Percentiles rank a stretch among this genome's conserved stretches.
These are phyloP conservation scores for Steromphala cineraria DNA, from an alignment of 2,888 invertebrate species.

Conservation along the genomic window DNA sequence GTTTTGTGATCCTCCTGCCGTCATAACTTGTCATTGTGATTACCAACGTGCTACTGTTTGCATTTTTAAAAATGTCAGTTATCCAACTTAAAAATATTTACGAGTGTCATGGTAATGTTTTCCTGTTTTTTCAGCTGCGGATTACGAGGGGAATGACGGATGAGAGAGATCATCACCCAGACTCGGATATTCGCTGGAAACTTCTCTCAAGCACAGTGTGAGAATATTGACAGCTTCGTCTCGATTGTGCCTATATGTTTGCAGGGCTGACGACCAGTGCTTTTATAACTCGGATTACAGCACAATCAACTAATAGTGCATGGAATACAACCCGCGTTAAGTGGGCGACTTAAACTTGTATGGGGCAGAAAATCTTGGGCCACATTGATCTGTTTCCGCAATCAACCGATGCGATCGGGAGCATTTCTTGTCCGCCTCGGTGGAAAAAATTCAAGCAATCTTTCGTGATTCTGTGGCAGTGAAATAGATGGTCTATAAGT, in stretches of 20 bases:
- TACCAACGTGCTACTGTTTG: too few relatives aligned
- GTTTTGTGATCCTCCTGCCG: too few relatives aligned
- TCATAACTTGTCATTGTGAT: too few relatives aligned
- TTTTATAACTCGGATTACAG: not conserved
- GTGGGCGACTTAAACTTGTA: not conserved
- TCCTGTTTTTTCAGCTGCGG: too few relatives aligned
- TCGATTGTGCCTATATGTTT: not conserved
- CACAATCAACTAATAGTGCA: constrained; percentile 16
- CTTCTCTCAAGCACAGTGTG: too few relatives aligned
- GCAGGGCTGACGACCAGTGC: not conserved
- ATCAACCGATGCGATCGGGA: constrained; percentile 5
- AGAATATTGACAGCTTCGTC: not conserved
- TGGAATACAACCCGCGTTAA: not conserved
- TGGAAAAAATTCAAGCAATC: not conserved
- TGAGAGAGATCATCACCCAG: too few relatives aligned
- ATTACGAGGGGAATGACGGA: too few relatives aligned
- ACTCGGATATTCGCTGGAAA: too few relatives aligned
- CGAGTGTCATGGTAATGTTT: too few relatives aligned
- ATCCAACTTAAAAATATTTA: too few relatives aligned
- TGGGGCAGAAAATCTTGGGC: constrained; percentile 4
- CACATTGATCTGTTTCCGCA: constrained; percentile 5
- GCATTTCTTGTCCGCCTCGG: not conserved
- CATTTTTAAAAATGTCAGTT: too few relatives aligned
- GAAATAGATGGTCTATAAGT: not conserved
- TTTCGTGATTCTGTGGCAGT: not conserved